phyloP scores from a whole-genome alignment of 2,113 vertebrate genomes.

The Arenaria interpres region DNA sequence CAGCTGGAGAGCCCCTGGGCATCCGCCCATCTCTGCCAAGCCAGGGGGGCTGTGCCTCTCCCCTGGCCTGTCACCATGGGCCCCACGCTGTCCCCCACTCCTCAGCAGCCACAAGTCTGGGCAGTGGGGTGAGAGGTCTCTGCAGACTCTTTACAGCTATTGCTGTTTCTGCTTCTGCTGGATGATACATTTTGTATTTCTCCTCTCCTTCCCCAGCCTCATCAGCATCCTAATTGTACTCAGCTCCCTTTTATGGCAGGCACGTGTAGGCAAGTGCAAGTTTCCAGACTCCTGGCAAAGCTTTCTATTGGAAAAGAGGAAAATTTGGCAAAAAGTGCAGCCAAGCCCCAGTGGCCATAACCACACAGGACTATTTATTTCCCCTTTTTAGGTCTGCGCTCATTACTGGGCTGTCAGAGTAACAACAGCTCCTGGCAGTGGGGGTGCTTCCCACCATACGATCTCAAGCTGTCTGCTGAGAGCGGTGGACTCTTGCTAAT shows the following conservation, averaged over 20 bases:
- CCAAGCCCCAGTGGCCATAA: neutral
- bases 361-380: neutral
- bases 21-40: fast-evolving
- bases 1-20: neutral
- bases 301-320: neutral
- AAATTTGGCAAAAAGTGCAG: neutral
- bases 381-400: neutral
- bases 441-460: neutral
- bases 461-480: neutral
- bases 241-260: neutral
- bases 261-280: neutral
- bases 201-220: neutral
- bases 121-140: fast-evolving
- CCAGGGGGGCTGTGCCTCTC: fast-evolving
- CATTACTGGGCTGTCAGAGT: neutral
- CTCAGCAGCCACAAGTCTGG: neutral
- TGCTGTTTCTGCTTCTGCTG: neutral
- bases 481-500: neutral
- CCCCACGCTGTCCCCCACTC: fast-evolving
- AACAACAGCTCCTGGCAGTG: neutral
- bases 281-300: neutral
- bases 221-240: neutral
- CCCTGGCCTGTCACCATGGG: fast-evolving
- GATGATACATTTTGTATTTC: neutral
- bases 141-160: neutral